phyloP scores from a whole-genome alignment of 2,113 vertebrate species.

The Pholis gunnellus region DNA sequence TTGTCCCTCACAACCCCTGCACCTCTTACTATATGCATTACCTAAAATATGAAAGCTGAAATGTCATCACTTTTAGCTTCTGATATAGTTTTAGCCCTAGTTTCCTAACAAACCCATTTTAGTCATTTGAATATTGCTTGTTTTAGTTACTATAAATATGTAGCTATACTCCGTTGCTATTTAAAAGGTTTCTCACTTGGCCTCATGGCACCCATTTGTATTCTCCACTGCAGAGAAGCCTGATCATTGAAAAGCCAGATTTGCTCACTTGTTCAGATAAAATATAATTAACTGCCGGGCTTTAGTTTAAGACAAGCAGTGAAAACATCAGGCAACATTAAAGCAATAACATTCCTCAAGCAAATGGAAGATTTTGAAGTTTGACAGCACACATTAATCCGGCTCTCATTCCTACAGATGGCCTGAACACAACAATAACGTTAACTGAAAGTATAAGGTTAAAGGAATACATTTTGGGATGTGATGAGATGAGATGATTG shows the following conservation, averaged over 20 bases:
- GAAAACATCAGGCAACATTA: not conserved
- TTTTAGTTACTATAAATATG: not conserved
- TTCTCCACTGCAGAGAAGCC: not conserved
- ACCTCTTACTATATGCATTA: not conserved
- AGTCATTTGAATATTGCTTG: not conserved
- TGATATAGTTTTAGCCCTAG: not conserved
- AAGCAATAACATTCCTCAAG: not conserved
- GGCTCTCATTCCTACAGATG: not conserved
- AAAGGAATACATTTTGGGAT: not conserved
- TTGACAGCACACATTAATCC: not conserved
- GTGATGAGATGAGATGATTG: not conserved
- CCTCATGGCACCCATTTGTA: not conserved
- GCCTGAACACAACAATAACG: not conserved
- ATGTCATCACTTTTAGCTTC: not conserved
- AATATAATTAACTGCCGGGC: not conserved
- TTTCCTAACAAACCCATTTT: not conserved
- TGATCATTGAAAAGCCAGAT: not conserved
- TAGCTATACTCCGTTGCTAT: not conserved
- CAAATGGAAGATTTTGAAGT: not conserved
- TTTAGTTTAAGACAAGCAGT: not conserved
- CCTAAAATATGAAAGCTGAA: not conserved
- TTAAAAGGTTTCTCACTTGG: not conserved
- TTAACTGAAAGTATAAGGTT: not conserved
- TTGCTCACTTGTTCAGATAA: not conserved
- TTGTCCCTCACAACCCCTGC: slow-evolving; percentile 24